A percentile compares a stretch with the other conserved stretches of the same genome.
phyloP scores from a whole-genome alignment of 2,888 invertebrate species.

The Drosophila paramelanica region DNA sequence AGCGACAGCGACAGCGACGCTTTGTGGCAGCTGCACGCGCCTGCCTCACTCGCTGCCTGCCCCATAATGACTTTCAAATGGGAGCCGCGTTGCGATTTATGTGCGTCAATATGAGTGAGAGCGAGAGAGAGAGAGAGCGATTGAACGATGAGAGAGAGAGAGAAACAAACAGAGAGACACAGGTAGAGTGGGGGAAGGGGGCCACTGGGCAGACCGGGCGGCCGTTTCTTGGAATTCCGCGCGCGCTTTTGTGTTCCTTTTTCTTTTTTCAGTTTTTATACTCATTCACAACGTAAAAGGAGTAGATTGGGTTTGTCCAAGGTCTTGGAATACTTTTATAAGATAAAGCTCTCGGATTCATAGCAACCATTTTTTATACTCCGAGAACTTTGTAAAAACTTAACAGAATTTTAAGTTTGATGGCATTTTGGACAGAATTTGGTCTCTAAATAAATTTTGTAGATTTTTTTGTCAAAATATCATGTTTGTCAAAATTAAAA shows the following conservation, averaged over 20 bases:
- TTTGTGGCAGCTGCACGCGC: conserved; percentile 73
- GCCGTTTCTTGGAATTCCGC: conserved; percentile 73
- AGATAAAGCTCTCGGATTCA: too few relatives aligned
- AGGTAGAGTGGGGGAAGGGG: background rate
- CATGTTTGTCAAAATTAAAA: too few relatives aligned
- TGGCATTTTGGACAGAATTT: too few relatives aligned
- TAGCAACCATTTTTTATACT: too few relatives aligned
- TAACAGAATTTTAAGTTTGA: too few relatives aligned
- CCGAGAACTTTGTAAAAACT: too few relatives aligned
- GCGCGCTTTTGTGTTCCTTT: conserved; percentile 70
- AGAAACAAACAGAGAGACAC: background rate
- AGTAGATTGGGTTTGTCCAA: too few relatives aligned
- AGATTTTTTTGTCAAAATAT: too few relatives aligned
- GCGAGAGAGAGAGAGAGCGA: background rate
- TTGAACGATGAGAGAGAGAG: too few relatives aligned
- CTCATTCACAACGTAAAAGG: too few relatives aligned
- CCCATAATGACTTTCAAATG: conserved; percentile 78
- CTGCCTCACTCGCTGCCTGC: conserved; percentile 46
- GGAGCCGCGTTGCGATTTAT: conserved; percentile 76
- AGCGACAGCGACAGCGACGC: conserved; percentile 3
- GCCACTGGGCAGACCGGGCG: conserved; percentile 64
- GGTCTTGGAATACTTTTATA: too few relatives aligned
- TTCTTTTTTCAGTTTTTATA: conserved; percentile 14
- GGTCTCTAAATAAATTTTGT: too few relatives aligned
- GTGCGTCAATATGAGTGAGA: conserved; percentile 59